phyloP scores from a whole-genome alignment of 2,113 vertebrate genomes.

The Apeltes quadracus region DNA sequence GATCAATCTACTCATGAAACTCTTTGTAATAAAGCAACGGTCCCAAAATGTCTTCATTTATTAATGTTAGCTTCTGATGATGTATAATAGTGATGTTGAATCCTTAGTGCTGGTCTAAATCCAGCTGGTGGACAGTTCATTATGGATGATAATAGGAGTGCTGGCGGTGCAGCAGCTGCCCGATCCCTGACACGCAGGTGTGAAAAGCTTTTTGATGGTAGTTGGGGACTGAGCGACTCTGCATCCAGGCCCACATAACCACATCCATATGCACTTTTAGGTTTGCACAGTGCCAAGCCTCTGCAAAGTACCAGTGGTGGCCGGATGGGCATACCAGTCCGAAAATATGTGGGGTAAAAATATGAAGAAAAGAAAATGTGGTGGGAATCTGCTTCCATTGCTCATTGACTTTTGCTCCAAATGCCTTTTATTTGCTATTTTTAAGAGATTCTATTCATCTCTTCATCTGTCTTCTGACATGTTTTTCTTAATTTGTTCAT shows the following conservation, averaged over 20 bases:
- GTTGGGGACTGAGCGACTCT: slow-evolving; percentile 3
- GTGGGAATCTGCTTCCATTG: not conserved
- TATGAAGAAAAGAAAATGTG: slow-evolving; percentile 5
- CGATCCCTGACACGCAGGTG: slow-evolving; percentile 50
- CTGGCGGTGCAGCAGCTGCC: slow-evolving; percentile 10
- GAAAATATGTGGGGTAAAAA: slow-evolving; percentile 30
- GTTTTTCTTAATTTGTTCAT: slow-evolving; percentile 8
- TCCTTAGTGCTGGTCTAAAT: not conserved
- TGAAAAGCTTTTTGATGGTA: slow-evolving; percentile 49
- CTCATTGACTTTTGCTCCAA: slow-evolving; percentile 42
- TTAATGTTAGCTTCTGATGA: not conserved
- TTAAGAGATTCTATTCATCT: slow-evolving; percentile 36
- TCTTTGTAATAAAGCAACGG: not conserved
- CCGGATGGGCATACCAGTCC: slow-evolving; percentile 47
- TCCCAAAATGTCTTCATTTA: not conserved
- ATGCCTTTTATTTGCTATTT: slow-evolving; percentile 32
- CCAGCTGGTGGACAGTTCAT: slow-evolving; percentile 38
- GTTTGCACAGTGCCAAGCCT: slow-evolving; percentile 28
- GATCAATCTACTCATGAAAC: not conserved
- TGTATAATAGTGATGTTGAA: not conserved
- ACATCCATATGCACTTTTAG: slow-evolving; percentile 34
- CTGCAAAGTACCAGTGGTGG: slow-evolving; percentile 22
- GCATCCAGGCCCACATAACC: slow-evolving; percentile 26
- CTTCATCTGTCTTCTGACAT: slow-evolving; percentile 8
- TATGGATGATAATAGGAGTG: slow-evolving; percentile 29